Evolutionary conservation across 2,113 vertebrate genomes (phyloP).

Genomic region (Passer domesticus): DNA sequence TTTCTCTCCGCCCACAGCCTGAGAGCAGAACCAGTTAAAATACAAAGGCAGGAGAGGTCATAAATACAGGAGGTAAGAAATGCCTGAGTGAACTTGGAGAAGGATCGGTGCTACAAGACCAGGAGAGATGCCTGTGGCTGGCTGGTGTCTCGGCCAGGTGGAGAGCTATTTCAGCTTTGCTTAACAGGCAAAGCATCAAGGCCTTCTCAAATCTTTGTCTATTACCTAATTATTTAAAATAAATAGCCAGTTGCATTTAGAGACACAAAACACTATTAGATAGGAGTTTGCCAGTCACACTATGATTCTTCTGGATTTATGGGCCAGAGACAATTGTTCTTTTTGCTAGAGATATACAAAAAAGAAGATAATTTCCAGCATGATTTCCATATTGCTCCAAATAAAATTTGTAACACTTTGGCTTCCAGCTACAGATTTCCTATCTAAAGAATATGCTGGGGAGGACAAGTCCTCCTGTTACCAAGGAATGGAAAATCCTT

Average conservation of each 20-base stretch:
- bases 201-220: conserved; percentile 4
- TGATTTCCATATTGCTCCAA: not conserved
- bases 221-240: not conserved
- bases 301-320: not conserved
- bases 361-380: not conserved
- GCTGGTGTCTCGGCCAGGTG: conserved; percentile 19
- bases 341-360: not conserved
- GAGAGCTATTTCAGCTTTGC: conserved; percentile 38
- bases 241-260: not conserved
- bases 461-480: not conserved
- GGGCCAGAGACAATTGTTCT: not conserved
- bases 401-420: not conserved
- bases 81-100: conserved; percentile 59
- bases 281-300: not conserved
- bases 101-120: not conserved
- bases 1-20: conserved; percentile 43
- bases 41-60: conserved; percentile 52
- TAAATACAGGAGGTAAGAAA: conserved; percentile 55
- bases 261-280: not conserved
- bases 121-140: conserved; percentile 24
- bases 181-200: not conserved
- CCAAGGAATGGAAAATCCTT: not conserved
- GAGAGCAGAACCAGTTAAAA: conserved; percentile 34
- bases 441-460: not conserved
- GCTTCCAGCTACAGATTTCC: not conserved